Evolutionary conservation across 2,113 vertebrate genomes (phyloP).

Genomic region (Brachyhypopomus gauderio): DNA sequence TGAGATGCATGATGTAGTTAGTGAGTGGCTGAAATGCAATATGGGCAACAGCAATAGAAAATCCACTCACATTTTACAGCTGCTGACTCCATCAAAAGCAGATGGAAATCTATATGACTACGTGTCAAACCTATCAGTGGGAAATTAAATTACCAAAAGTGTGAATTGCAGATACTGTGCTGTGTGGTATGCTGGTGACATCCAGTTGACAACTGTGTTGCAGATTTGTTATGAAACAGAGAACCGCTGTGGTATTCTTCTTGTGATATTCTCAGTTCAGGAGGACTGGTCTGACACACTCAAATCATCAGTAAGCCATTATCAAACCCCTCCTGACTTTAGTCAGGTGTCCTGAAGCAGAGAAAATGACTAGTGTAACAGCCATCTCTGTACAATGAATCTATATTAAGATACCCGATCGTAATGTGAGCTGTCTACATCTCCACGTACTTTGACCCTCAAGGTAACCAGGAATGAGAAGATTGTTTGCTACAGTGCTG

Average conservation of each 20-base stretch:
- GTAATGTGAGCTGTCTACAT: background rate
- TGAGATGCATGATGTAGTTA: background rate
- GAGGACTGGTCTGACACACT: background rate
- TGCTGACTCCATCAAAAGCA: background rate
- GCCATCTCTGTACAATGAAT: no score
- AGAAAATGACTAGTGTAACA: background rate
- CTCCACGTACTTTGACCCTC: background rate
- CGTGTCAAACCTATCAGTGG: background rate
- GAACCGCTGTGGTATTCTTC: background rate
- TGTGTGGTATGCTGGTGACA: background rate
- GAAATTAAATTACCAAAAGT: slow-evolving; percentile 10
- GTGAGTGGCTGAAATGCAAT: background rate
- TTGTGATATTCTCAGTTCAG: background rate
- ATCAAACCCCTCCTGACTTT: background rate
- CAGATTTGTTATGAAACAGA: no score
- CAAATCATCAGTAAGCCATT: background rate
- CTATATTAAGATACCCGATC: no score
- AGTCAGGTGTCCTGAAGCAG: background rate
- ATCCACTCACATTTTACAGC: background rate
- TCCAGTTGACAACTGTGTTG: no score
- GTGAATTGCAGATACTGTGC: background rate
- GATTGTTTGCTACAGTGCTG: background rate
- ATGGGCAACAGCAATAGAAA: background rate
- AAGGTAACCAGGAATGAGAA: background rate
- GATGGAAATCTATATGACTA: background rate